These are phyloP conservation scores for Cosmia trapezina DNA, from an alignment of 2,888 invertebrate species.

Conservation along the genomic window DNA sequence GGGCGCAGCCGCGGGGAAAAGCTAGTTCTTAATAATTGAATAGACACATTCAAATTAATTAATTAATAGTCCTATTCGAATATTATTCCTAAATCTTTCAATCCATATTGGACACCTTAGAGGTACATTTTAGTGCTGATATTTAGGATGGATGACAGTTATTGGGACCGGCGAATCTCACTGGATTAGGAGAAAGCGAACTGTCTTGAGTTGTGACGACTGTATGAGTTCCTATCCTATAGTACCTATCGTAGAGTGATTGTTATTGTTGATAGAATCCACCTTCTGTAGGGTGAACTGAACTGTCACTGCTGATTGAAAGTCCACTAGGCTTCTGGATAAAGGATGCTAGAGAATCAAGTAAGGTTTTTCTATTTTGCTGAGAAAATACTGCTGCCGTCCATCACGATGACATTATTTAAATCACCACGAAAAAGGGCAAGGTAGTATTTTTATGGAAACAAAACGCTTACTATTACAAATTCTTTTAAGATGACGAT, in stretches of 20 bases:
- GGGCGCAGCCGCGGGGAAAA: no score
- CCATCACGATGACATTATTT: no score
- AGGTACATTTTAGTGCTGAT: conserved; percentile 23
- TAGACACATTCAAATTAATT: not conserved
- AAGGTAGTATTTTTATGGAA: not conserved
- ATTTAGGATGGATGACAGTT: conserved; percentile 37
- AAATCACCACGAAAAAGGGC: not conserved
- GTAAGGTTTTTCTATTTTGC: not conserved
- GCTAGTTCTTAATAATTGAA: no score
- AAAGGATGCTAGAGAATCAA: conserved; percentile 4
- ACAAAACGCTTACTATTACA: not conserved
- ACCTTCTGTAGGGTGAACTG: not conserved
- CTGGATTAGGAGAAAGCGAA: conserved; percentile 28
- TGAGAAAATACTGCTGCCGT: not conserved
- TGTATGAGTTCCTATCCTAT: conserved; percentile 12
- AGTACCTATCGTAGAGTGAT: not conserved
- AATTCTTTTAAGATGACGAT: no score
- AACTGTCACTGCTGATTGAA: not conserved
- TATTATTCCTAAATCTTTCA: conserved; percentile 14
- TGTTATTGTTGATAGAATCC: not conserved
- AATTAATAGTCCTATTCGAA: conserved; percentile 13
- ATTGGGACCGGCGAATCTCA: conserved; percentile 27
- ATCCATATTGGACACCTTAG: conserved; percentile 4
- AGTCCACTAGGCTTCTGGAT: not conserved
- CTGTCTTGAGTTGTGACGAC: not conserved